A percentile compares a stretch with the other conserved stretches of the same genome.
These are phyloP conservation scores for Pipistrellus pygmaeus DNA, from an alignment of 2,797 vertebrate species.

Conservation along the genomic window DNA sequence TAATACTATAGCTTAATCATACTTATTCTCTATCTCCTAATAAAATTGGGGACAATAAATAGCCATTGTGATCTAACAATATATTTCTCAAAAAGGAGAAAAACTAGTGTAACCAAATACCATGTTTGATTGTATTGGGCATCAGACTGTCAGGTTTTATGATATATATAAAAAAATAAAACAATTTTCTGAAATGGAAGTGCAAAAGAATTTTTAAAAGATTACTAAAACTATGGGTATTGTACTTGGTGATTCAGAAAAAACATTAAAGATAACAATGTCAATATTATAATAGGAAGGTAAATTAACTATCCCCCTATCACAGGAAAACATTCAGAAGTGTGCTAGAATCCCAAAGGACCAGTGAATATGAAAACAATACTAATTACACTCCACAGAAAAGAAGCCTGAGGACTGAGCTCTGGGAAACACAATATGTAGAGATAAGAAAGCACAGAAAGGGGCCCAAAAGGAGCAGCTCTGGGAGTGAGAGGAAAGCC, in stretches of 20 bases:
- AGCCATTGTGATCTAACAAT: not conserved
- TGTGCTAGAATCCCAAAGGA: not conserved
- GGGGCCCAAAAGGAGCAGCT: not conserved
- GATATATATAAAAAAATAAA: not conserved
- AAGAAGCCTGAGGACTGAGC: not conserved
- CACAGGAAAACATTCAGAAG: not conserved
- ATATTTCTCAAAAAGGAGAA: slow-evolving; percentile 25
- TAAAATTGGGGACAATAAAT: slow-evolving; percentile 45
- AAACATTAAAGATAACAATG: not conserved
- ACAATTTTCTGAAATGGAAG: not conserved
- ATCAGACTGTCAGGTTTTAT: not conserved
- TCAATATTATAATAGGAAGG: not conserved
- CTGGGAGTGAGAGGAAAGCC: not conserved
- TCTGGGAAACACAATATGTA: not conserved
- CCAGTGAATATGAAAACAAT: too few relatives aligned
- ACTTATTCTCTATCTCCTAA: not conserved
- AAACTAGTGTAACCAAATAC: not conserved
- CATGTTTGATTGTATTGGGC: not conserved
- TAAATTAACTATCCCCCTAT: not conserved
- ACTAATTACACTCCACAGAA: not conserved
- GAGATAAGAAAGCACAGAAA: not conserved
- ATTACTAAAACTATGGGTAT: not conserved
- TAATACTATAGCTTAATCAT: slow-evolving; percentile 32
- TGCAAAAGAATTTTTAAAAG: not conserved
- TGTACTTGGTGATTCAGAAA: not conserved